A percentile compares a stretch with the other conserved stretches of the same genome.
These are phyloP conservation scores for Nasalis larvatus DNA, from an alignment of 2,113 vertebrate species.

Conservation along the genomic window DNA sequence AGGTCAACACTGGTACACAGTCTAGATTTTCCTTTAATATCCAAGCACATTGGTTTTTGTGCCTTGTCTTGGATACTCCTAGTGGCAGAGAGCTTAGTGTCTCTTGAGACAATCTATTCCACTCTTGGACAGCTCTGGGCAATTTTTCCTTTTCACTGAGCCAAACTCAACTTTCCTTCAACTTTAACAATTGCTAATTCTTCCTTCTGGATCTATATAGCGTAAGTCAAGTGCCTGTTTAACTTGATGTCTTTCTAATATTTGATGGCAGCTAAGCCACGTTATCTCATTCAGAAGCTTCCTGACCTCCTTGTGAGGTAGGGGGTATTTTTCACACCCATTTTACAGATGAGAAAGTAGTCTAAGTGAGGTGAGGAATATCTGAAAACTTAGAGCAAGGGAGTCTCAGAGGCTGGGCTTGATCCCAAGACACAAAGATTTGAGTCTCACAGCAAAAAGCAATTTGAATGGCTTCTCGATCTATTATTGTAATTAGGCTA, in stretches of 20 bases:
- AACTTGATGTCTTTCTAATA: background rate
- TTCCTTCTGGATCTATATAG: background rate
- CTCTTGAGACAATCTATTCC: background rate
- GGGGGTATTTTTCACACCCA: background rate
- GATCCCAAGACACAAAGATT: background rate
- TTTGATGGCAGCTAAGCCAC: background rate
- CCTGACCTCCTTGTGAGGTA: background rate
- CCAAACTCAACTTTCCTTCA: background rate
- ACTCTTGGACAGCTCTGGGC: background rate
- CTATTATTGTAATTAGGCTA: no score
- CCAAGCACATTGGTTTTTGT: background rate
- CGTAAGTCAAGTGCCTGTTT: background rate
- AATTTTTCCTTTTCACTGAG: background rate
- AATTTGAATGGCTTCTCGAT: background rate
- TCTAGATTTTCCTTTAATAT: background rate
- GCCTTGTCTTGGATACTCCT: background rate
- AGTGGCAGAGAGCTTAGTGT: background rate
- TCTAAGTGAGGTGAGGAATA: background rate
- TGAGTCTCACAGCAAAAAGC: background rate
- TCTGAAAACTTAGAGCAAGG: rapidly evolving
- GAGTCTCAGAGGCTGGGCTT: background rate
- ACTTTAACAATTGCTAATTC: background rate
- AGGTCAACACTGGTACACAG: no score
- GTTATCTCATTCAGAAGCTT: background rate
- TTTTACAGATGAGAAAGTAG: background rate